Conservation (phyloP, 2,797 vertebrate genomes). For the Poecilia velifera region DNA sequence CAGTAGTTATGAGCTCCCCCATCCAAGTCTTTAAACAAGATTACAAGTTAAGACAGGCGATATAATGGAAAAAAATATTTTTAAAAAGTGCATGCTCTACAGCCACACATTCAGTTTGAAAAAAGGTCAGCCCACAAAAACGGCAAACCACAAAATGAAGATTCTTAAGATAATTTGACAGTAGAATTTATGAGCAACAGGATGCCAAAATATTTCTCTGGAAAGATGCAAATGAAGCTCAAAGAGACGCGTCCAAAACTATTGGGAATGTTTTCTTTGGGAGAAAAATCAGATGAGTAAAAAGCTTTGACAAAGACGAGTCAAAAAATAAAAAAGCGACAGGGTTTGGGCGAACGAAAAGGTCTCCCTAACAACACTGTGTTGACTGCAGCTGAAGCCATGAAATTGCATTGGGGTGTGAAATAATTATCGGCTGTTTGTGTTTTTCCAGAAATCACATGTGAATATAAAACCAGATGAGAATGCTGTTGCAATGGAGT, state of each 20-base stretch:
- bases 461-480: slow-evolving; percentile 20
- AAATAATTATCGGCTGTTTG: background rate
- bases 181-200: background rate
- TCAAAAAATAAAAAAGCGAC: background rate
- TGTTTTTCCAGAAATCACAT: slow-evolving; percentile 23
- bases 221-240: slow-evolving; percentile 12
- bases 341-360: background rate
- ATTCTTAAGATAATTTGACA: background rate
- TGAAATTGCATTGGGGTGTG: background rate
- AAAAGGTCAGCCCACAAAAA: slow-evolving; percentile 21
- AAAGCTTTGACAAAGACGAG: background rate
- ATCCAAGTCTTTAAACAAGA: slow-evolving; percentile 46
- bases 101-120: slow-evolving; percentile 21
- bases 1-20: slow-evolving; percentile 47
- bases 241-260: background rate
- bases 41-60: slow-evolving; percentile 63
- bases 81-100: background rate
- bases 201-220: background rate
- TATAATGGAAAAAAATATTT: background rate
- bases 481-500: slow-evolving; percentile 1
- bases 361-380: background rate
- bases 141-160: slow-evolving; percentile 9
- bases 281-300: slow-evolving; percentile 4
- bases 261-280: slow-evolving; percentile 13
- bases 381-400: background rate